phyloP scores from a whole-genome alignment of 2,888 invertebrate species.

The Cheilosia vernalis region DNA sequence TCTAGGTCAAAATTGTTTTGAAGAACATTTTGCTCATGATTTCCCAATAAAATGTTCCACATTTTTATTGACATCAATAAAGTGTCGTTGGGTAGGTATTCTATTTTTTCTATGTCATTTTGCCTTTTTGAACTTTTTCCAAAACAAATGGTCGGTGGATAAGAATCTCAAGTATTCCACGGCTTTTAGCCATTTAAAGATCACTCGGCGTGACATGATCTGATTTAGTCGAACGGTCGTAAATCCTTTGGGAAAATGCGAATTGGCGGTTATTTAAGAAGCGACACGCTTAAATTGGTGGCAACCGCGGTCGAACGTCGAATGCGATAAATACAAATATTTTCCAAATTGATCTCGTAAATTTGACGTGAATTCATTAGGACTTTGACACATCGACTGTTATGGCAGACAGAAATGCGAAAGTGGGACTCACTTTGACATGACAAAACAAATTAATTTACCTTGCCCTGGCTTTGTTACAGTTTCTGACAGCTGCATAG shows the following conservation, averaged over 20 bases:
- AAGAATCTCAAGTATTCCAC: conserved; percentile 6
- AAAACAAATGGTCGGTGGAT: not conserved
- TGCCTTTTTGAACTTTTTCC: conserved; percentile 31
- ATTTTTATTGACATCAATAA: conserved; percentile 58
- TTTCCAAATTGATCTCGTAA: conserved; percentile 50
- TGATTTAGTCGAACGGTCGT: conserved; percentile 54
- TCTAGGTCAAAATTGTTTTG: conserved; percentile 50
- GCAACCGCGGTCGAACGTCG: conserved; percentile 34
- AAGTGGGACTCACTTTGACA: conserved; percentile 17
- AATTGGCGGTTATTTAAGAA: conserved; percentile 14
- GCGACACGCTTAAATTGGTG: conserved; percentile 35
- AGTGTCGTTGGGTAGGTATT: conserved; percentile 18
- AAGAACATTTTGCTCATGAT: conserved; percentile 22
- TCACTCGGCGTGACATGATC: conserved; percentile 44
- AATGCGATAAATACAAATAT: conserved; percentile 8
- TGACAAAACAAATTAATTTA: conserved; percentile 21
- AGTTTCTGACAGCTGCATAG: conserved; percentile 52
- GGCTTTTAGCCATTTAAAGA: conserved; percentile 47
- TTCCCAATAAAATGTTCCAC: conserved; percentile 29
- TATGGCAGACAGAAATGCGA: conserved; percentile 1
- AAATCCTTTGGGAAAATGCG: conserved; percentile 38
- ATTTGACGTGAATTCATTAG: conserved; percentile 27
- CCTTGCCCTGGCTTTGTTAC: conserved; percentile 4
- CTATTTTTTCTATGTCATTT: conserved; percentile 13
- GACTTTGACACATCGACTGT: conserved; percentile 47